A percentile compares a stretch with the other conserved stretches of the same genome.
Evolutionary conservation across 1,140 invertebrate genomes (phyloP).

Genomic region (Bradysia coprophila): DNA sequence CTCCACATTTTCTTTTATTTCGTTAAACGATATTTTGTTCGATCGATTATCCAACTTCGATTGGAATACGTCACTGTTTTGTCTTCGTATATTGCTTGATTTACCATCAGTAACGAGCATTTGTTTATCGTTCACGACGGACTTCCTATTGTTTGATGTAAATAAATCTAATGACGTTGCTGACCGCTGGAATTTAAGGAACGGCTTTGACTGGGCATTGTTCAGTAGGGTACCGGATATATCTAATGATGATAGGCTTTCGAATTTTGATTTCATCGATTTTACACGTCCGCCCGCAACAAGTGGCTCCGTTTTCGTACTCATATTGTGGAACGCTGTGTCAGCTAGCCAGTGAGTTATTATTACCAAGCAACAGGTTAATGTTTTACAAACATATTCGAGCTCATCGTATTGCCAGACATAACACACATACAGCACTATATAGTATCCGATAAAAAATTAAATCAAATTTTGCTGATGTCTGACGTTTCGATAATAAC

Average conservation of each 20-base stretch:
- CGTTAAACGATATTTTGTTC: not conserved
- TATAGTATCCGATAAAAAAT: no score
- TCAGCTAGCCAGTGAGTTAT: no score
- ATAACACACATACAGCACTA: no score
- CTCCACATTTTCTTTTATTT: not conserved
- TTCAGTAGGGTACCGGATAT: not conserved
- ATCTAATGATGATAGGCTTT: constrained; percentile 1
- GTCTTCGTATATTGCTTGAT: not conserved
- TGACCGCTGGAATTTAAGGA: not conserved
- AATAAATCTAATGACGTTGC: constrained; percentile 1
- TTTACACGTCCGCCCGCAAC: constrained; percentile 5
- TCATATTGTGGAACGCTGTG: no score
- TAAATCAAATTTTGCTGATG: no score
- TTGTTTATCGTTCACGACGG: not conserved
- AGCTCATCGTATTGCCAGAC: no score
- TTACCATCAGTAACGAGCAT: not conserved
- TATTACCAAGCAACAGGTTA: no score
- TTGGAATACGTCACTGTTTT: not conserved
- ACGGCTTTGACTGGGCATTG: not conserved
- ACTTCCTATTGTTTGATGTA: not conserved
- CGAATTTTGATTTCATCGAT: constrained; percentile 4
- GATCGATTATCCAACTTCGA: not conserved
- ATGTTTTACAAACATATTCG: no score
- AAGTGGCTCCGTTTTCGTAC: no score
- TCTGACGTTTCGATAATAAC: no score